Base-by-base conservation (phyloP, 2,888 invertebrate genomes). In the Phyto melanocephala region DNA sequence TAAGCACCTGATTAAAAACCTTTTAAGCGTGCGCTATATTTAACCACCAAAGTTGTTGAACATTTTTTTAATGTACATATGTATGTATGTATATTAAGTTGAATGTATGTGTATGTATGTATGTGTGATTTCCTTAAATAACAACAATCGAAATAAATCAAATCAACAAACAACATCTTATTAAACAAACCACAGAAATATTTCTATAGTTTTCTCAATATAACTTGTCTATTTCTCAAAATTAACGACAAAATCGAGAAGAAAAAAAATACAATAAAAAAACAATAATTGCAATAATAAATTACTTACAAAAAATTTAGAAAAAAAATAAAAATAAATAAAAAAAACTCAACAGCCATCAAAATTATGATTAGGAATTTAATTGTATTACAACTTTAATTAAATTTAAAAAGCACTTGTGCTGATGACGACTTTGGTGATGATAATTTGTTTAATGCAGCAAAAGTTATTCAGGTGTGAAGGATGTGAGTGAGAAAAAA, bases 391-490 rank as follows among this genome's bases (percentile, higher is more conserved):
- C 75, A 82, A 79, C 79, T 82, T 82, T 79, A 82, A 82, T 82
- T 82, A 82, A 82, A 82, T 75, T 72, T 82, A 79, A 82, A 79
- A 58, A 58, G 77, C 72, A 77, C 81, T 81, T 80, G 72, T 52
- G 85, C 81, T 81, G 86, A 81, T 28, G 72, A 47, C 52, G 45
- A 37, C n/a, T 50, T 35, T 68, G 60, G 63, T 87, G 87, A 85
- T 86, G 85, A 88, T 75, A 89, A 88, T 88, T 82, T 75, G 52
- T 60, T 82, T 60, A 79, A 82, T 89, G 88, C 80, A 87, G 88
- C 80, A 87, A 84, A 77, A 72, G 65, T 86, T 90, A 90, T 77
- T 88, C 87, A 89, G 89, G 87, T 90, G 90, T 90, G 90, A 90
- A 90, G 90, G 90, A 89, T 90, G 87, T 86, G 86, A 82, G 42